Evolutionary conservation across 2,113 vertebrate genomes (phyloP).

Genomic region (Ardeotis arabs): DNA sequence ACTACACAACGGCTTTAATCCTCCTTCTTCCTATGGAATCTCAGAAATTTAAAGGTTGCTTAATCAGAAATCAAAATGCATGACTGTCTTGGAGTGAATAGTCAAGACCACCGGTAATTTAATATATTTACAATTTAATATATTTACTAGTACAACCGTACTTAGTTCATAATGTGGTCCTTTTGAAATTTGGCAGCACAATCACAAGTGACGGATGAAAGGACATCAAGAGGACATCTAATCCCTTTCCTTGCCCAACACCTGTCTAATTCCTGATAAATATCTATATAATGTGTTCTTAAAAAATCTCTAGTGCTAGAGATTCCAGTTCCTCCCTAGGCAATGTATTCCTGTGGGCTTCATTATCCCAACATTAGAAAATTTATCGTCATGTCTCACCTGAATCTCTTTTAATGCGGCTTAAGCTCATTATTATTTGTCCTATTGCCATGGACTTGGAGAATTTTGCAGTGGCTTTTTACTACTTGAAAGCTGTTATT

Average conservation of each 20-base stretch:
- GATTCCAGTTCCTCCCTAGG: background rate
- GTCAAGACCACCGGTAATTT: background rate
- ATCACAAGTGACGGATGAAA: background rate
- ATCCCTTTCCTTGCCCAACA: background rate
- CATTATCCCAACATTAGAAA: background rate
- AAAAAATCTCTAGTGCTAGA: background rate
- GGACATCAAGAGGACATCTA: background rate
- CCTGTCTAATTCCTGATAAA: background rate
- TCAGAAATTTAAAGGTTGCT: background rate
- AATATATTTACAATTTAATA: background rate
- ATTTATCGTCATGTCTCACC: background rate
- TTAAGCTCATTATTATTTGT: background rate
- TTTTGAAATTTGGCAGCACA: background rate
- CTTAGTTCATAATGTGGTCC: background rate
- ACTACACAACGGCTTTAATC: background rate
- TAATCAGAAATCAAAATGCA: background rate
- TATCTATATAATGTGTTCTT: background rate
- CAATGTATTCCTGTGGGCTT: background rate
- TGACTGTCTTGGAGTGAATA: background rate
- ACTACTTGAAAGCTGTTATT: background rate
- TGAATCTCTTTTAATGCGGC: background rate
- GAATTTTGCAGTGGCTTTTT: background rate
- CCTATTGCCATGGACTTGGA: accelerated
- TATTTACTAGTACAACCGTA: background rate
- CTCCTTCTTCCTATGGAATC: background rate